phyloP scores from a whole-genome alignment of 2,113 vertebrate species.

The Leptocoma aspasia region DNA sequence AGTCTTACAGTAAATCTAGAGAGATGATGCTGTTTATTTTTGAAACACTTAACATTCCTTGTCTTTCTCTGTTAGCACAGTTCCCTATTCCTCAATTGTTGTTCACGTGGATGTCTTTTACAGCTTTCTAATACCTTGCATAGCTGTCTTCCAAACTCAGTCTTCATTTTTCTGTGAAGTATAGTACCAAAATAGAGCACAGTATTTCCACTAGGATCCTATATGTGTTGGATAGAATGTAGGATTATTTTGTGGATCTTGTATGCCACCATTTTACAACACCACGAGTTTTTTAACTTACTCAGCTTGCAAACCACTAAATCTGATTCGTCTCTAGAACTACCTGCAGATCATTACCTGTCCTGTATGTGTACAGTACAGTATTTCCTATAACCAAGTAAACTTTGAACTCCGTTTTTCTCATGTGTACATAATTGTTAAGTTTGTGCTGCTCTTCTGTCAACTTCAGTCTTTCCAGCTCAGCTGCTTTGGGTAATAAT shows the following conservation, averaged over 20 bases:
- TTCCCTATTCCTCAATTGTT: neutral
- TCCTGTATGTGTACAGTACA: neutral
- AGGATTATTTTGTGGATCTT: neutral
- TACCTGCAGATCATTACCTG: neutral
- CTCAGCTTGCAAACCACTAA: neutral
- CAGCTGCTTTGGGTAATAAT: neutral
- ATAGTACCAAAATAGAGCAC: neutral
- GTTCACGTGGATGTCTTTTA: fast-evolving
- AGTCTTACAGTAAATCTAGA: neutral
- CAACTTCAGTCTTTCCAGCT: neutral
- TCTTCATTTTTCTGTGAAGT: neutral
- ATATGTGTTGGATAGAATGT: fast-evolving
- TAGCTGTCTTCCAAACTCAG: neutral
- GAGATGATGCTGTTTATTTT: neutral
- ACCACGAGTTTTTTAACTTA: neutral
- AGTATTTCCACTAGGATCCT: neutral
- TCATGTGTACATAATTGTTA: neutral
- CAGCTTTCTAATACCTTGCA: neutral
- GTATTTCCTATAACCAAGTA: neutral
- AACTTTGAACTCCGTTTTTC: neutral
- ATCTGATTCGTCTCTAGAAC: neutral
- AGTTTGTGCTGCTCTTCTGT: neutral
- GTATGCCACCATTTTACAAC: neutral
- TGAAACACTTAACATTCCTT: neutral
- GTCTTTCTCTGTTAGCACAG: neutral